Conservation (phyloP, 2,113 vertebrate species). For the Parus major region DNA sequence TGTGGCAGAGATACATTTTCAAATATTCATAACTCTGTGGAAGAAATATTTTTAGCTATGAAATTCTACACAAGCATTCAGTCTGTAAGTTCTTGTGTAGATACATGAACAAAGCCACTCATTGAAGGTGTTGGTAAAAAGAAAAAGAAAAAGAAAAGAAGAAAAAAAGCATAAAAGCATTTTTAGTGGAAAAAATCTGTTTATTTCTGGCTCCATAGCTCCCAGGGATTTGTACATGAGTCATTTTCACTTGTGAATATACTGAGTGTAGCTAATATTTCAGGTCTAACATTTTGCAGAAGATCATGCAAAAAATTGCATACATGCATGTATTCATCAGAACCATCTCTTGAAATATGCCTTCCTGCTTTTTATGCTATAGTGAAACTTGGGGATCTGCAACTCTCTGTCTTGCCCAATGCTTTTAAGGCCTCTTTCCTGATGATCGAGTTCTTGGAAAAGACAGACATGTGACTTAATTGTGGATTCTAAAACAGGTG, state of each 20-base stretch:
- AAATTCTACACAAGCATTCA: neutral
- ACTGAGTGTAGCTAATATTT: neutral
- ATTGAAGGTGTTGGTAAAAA: neutral
- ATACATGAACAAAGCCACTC: neutral
- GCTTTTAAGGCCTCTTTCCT: neutral
- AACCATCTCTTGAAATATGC: neutral
- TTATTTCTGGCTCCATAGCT: neutral
- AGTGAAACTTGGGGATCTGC: neutral
- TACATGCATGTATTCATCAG: neutral
- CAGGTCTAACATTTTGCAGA: neutral
- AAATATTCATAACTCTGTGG: constrained; percentile 20
- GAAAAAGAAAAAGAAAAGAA: too few species aligned
- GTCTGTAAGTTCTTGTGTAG: neutral
- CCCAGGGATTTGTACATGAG: neutral
- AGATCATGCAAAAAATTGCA: neutral
- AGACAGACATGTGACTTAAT: neutral
- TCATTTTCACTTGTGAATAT: neutral
- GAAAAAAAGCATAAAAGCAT: too few species aligned
- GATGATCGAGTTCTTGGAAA: neutral
- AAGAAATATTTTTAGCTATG: neutral
- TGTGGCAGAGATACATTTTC: neutral
- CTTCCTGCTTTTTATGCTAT: neutral
- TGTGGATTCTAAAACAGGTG: neutral
- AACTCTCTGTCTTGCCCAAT: neutral
- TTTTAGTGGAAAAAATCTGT: neutral